A percentile compares a stretch with the other conserved stretches of the same genome.
These are phyloP conservation scores for Coreius guichenoti DNA, from an alignment of 2,797 vertebrate species.

Conservation along the genomic window DNA sequence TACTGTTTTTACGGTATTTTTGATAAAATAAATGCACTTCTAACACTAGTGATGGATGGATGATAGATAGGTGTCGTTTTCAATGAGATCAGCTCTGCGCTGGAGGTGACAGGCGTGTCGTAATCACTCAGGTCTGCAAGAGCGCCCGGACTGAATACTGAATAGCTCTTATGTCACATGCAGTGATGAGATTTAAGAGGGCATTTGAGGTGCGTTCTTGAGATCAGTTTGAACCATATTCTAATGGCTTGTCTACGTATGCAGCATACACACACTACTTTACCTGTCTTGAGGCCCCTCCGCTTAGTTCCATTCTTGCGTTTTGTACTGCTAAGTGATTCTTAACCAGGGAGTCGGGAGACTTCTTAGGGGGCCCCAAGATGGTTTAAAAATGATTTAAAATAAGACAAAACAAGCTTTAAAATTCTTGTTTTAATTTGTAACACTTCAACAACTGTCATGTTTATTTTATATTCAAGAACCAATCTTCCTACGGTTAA, in stretches of 20 bases:
- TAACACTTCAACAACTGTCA: not conserved
- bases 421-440: not conserved
- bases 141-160: slow-evolving; percentile 34
- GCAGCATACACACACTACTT: too few relatives aligned
- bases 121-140: slow-evolving; percentile 37
- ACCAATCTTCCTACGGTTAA: not conserved
- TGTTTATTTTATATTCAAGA: not conserved
- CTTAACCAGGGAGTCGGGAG: too few relatives aligned
- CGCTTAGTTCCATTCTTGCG: too few relatives aligned
- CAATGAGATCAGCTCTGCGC: not conserved
- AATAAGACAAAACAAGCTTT: not conserved
- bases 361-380: not conserved
- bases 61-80: not conserved
- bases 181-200: not conserved
- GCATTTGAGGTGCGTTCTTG: not conserved
- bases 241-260: not conserved
- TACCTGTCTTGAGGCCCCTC: too few relatives aligned
- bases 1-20: too few relatives aligned
- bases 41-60: too few relatives aligned
- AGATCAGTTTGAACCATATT: not conserved
- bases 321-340: too few relatives aligned
- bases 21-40: too few relatives aligned
- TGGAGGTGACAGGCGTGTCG: slow-evolving; percentile 12
- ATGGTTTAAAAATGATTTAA: not conserved
- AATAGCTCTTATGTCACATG: slow-evolving; percentile 18